phyloP scores from a whole-genome alignment of 2,888 invertebrate genomes.

The Tetrapedia diversipes region DNA sequence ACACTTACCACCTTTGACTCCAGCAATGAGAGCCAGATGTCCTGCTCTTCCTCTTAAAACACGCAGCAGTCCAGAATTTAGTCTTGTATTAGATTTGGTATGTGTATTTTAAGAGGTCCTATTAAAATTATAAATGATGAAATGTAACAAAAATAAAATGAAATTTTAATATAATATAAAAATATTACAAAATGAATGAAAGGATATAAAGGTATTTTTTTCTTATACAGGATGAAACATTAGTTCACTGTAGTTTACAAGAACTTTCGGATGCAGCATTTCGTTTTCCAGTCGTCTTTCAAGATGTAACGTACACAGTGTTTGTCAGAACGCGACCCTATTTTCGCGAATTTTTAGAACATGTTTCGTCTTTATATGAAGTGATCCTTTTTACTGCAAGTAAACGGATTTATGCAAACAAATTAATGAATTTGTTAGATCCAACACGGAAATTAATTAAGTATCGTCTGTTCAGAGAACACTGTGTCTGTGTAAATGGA shows the following conservation, averaged over 20 bases:
- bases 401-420: constrained; percentile 97
- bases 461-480: constrained; percentile 96
- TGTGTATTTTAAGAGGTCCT: constrained; percentile 35
- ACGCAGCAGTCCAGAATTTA: constrained; percentile 95
- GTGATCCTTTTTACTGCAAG: constrained; percentile 98
- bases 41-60: constrained; percentile 96
- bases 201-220: constrained; percentile 21
- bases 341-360: constrained; percentile 95
- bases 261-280: constrained; percentile 96
- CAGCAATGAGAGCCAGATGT: constrained; percentile 89
- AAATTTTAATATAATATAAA: constrained; percentile 4
- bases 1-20: constrained; percentile 92
- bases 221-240: constrained; percentile 92
- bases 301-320: constrained; percentile 94
- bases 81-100: constrained; percentile 87
- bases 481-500: constrained; percentile 97
- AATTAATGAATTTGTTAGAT: constrained; percentile 95
- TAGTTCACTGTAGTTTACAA: constrained; percentile 97
- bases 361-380: constrained; percentile 93
- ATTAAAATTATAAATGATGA: background rate
- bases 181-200: constrained; percentile 1
- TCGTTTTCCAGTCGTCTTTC: constrained; percentile 95
- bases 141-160: background rate
- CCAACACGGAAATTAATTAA: constrained; percentile 94
- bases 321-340: constrained; percentile 95